Evolutionary conservation across 2,797 vertebrate species (phyloP), one percentile per base, ranked within the genome.

Genomic region (Premnoplex brunnescens): DNA sequence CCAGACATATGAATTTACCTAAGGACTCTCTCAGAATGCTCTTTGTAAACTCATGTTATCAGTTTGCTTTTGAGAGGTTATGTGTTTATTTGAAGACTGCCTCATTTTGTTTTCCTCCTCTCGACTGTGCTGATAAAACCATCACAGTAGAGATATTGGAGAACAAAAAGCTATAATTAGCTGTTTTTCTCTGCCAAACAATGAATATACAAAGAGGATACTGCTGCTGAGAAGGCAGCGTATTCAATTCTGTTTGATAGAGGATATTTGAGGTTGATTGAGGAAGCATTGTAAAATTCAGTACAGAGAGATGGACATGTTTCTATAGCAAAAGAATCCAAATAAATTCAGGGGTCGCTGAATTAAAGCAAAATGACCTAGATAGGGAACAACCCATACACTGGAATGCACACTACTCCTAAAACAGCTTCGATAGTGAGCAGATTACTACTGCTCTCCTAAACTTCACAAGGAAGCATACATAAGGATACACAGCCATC

Each of bases 401-500:
- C 6, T 49, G 13, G 23, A 84, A 64, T 4, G 4, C 24, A 66
- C 9, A 30, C 7, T 39, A 36, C 9, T 90, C 11, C 24, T 80
- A 62, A 48, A 84, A 43, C 67, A 28, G 12, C 26, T 86, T 21
- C 74, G 17, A 51, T 14, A 8, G 10, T 44, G 28, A 24, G 4
- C 22, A 19, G 18, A 20, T 75, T 68, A 48, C 58, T 78, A 12
- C n/a, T 54, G 8, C 54, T 68, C n/a, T 51, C 22, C 12, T 4
- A 41, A 52, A 68, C 73, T 68, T 68, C 39, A 62, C 12, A 34
- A 48, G 20, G 32, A 75, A 72, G 12, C 27, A 55, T 78, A 64
- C 32, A 22, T 39, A 91, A 64, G 88, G 62, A 78, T 74, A 90
- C 88, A 78, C 55, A 93, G 80, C 92, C 96, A 94, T 26, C 86